phyloP scores from a whole-genome alignment of 30 jellyfish, hydroid and myxozoan genomes.

The Sanderia malayensis region DNA sequence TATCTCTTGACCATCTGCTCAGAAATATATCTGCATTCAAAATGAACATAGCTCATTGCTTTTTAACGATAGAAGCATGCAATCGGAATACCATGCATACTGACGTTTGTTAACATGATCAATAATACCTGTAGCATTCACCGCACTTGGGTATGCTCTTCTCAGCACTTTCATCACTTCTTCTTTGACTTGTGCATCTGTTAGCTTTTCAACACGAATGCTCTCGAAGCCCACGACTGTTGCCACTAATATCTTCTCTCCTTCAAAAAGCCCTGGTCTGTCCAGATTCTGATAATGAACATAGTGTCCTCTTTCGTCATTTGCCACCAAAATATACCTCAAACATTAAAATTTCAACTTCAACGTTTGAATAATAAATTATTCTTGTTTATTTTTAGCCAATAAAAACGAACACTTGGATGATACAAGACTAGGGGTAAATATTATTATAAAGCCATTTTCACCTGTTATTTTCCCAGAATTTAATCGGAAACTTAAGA shows the following conservation, averaged over 20 bases:
- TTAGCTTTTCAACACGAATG: slow-evolving; percentile 37
- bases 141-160: slow-evolving; percentile 48
- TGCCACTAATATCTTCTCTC: slow-evolving; percentile 45
- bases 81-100: no score
- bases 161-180: slow-evolving; percentile 43
- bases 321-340: slow-evolving; percentile 55
- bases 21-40: slow-evolving; percentile 24
- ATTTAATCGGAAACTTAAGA: slow-evolving; percentile 38
- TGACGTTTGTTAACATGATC: no score
- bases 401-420: background rate
- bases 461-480: slow-evolving; percentile 59
- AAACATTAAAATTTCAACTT: background rate
- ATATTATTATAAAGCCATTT: background rate
- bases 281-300: slow-evolving; percentile 48
- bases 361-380: no score
- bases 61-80: no score
- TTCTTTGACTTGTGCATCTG: slow-evolving; percentile 36
- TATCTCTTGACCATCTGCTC: slow-evolving; percentile 64
- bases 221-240: slow-evolving; percentile 63
- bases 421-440: background rate
- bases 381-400: no score
- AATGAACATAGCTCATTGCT: no score
- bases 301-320: slow-evolving; percentile 53
- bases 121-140: slow-evolving; percentile 53
- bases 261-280: slow-evolving; percentile 47